Evolutionary conservation across 1,140 invertebrate genomes (phyloP), one percentile per base, ranked within the genome.

Genomic region (Ptiloglossa arizonensis): DNA sequence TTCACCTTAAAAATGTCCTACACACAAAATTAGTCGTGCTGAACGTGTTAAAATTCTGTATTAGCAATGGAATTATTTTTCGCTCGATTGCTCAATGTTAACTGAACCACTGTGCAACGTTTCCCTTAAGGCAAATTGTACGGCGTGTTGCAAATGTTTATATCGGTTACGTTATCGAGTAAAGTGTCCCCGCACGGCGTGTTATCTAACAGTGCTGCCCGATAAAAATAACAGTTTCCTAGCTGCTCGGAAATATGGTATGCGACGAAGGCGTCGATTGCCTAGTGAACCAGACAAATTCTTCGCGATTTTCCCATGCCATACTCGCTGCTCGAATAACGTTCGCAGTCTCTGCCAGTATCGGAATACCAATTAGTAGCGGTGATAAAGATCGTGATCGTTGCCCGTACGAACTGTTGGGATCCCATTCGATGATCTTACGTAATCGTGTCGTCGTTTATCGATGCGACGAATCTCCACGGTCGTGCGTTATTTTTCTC

Each of bases 361-460:
- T 56, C 57, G 35, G 83, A 85, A 85, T 85, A 84, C 32, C 73
- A 81, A 85, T 83, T 63, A 72, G 56, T 69, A 68, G 48, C 81
- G 71, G 77, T 52, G 77, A 80, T 77, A 69, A 75, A 54, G 66
- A 85, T 85, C 82, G 82, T 77, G 82, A 78, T 73, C 73, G 83
- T 78, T 82, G 52, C 62, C n/a, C n/a, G 19, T 27, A 27, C n/a
- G 62, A 67, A 68, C 76, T 52, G 13, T 56, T 64, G 24, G 27
- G 48, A 67, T 83, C 60, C 57, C 6, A 46, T 81, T 17, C 24
- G 52, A 46, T 50, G 19, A 48, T 35, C 41, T 52, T 48, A 41
- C 24, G 9, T 32, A 27, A 56, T 48, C 52, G 19, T 35, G n/a
- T 24, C 1, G 24, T 1, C 2, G 15, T 22, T 38, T 19, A 17